These are phyloP conservation scores for Orthosia cruda DNA, from an alignment of 2,888 invertebrate genomes.

Conservation along the genomic window DNA sequence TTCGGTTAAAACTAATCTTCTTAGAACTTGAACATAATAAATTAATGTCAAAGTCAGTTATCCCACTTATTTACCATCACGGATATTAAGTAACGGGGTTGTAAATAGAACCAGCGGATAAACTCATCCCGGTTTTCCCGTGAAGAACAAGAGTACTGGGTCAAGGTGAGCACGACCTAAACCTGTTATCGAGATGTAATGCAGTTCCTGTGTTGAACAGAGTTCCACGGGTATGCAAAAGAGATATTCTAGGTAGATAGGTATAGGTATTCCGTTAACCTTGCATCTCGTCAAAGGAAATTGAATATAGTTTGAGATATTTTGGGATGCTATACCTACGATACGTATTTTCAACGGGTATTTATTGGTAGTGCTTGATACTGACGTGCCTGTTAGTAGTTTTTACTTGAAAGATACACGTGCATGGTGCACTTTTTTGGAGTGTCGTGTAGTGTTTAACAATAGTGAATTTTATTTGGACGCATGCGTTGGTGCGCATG, in stretches of 20 bases:
- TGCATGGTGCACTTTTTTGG: neutral
- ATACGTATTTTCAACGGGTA: too few relatives aligned
- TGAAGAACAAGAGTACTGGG: conserved; percentile 67
- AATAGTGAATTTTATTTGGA: neutral
- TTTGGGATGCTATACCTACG: neutral
- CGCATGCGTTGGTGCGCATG: neutral
- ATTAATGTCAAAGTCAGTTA: neutral
- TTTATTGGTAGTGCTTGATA: conserved; percentile 1
- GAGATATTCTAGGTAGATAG: neutral
- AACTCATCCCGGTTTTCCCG: conserved; percentile 16
- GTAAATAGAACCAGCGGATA: conserved; percentile 17
- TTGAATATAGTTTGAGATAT: neutral
- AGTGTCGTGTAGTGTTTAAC: neutral
- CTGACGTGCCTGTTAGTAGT: neutral
- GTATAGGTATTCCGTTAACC: neutral
- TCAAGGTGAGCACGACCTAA: conserved; percentile 73
- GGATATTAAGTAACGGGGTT: conserved; percentile 15
- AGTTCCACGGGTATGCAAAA: conserved; percentile 13
- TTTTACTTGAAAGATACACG: neutral
- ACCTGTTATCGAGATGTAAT: conserved; percentile 78
- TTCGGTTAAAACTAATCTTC: neutral
- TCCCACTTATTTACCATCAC: neutral
- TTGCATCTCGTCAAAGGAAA: conserved; percentile 5
- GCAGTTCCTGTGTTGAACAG: conserved; percentile 67
- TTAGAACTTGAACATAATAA: neutral